Percentiles rank a stretch among this genome's conserved stretches.
Evolutionary conservation across 2,797 vertebrate genomes (phyloP).

Genomic region (Menidia menidia): DNA sequence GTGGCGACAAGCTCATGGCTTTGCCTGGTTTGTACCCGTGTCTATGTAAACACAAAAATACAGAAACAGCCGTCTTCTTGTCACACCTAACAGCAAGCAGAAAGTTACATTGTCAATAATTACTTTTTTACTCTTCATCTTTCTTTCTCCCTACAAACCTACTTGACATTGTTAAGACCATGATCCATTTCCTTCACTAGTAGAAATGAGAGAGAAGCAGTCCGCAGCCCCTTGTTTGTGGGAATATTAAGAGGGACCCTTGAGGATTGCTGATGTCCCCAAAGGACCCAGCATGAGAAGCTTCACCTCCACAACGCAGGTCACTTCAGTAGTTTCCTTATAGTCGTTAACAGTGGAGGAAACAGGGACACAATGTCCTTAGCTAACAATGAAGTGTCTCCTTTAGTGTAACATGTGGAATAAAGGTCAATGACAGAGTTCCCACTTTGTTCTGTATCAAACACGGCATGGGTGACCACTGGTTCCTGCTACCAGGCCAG

Average conservation of each 20-base stretch:
- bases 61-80: constrained; percentile 8
- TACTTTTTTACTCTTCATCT: not conserved
- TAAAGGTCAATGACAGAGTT: constrained; percentile 47
- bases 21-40: not conserved
- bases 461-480: constrained; percentile 13
- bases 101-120: not conserved
- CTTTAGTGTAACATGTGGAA: constrained; percentile 24
- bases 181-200: constrained; percentile 44
- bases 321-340: constrained; percentile 50
- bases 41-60: constrained; percentile 13
- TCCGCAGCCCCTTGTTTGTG: not conserved
- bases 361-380: constrained; percentile 73
- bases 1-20: constrained; percentile 46
- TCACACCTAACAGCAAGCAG: constrained; percentile 2
- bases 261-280: constrained; percentile 19
- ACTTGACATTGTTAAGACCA: not conserved
- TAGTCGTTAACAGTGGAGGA: constrained; percentile 63
- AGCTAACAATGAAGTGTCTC: constrained; percentile 63
- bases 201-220: constrained; percentile 15
- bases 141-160: not conserved
- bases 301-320: constrained; percentile 40
- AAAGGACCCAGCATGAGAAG: constrained; percentile 12
- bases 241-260: not conserved
- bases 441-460: constrained; percentile 26
- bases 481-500: constrained; percentile 39